Evolutionary conservation across 2,797 vertebrate genomes (phyloP).

Genomic region (Aeoliscus strigatus): DNA sequence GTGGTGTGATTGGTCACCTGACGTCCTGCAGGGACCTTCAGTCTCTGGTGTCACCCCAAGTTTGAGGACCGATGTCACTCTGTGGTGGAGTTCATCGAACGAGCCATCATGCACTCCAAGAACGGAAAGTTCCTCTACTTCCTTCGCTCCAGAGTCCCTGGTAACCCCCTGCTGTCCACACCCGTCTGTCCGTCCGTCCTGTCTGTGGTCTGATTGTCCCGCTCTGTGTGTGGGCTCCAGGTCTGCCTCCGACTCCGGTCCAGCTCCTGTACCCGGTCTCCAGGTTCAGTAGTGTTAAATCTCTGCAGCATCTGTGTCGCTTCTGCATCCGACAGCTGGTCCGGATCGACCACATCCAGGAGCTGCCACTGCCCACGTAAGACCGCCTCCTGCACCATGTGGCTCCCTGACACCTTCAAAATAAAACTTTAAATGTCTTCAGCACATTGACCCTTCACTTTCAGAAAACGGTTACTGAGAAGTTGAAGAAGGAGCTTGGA

Average conservation of each 20-base stretch:
- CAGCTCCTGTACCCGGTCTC: slow-evolving; percentile 93
- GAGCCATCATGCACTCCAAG: slow-evolving; percentile 95
- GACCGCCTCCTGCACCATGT: background rate
- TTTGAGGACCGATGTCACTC: slow-evolving; percentile 95
- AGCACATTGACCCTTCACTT: no score
- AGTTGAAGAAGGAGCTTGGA: no score
- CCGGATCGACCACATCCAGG: slow-evolving; percentile 93
- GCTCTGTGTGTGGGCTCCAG: slow-evolving; percentile 52
- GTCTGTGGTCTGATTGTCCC: no score
- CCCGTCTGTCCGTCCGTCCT: no score
- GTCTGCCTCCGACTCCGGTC: slow-evolving; percentile 90
- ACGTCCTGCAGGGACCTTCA: slow-evolving; percentile 53
- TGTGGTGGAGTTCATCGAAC: slow-evolving; percentile 93
- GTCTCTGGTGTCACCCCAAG: slow-evolving; percentile 65
- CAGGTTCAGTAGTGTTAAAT: slow-evolving; percentile 92
- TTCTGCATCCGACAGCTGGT: slow-evolving; percentile 92
- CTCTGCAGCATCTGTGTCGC: slow-evolving; percentile 93
- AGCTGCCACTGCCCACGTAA: slow-evolving; percentile 90
- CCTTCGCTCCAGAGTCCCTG: slow-evolving; percentile 90
- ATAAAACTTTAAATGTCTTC: no score
- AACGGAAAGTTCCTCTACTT: slow-evolving; percentile 96
- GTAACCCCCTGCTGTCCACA: slow-evolving; percentile 56
- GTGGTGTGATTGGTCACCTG: background rate
- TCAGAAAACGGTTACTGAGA: no score
- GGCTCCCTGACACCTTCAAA: background rate